Evolutionary conservation across 2,113 vertebrate genomes (phyloP), one percentile per base, ranked within the genome.

Genomic region (Forbesichthys agassizii): DNA sequence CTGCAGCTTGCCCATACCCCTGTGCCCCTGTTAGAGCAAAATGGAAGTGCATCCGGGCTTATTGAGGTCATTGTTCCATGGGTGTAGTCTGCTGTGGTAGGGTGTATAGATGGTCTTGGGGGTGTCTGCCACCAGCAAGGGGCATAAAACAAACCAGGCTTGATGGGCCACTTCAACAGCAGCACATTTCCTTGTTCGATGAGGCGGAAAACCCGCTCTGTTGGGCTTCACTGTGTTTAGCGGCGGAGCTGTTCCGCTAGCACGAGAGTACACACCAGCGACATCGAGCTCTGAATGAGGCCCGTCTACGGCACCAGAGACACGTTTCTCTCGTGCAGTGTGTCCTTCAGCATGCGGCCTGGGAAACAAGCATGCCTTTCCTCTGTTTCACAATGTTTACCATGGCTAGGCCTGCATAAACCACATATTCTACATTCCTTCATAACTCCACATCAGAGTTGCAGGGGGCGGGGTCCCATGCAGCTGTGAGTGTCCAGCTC

Each of bases 11-110:
- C 75, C 74, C 74, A 64, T 77, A 75, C 75, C 75, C 70, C 71
- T 54, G 73, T 78, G 71, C 77, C 66, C 77, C 68, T 80, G 77
- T 82, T 79, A 10, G 80, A 84, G 81, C 80, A 85, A 91, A 27
- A 87, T 83, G 76, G 77, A 81, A 55, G 64, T 57, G 33, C 75
- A 83, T 82, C 84, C 66, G 77, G 77, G 81, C 86, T 89, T 83
- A 88, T 90, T 73, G 87, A 82, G 87, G 86, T 89, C 83, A 85
- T 83, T 86, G 83, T 88, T 89, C 82, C 85, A 81, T 74, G 70
- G 85, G 85, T 88, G 84, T 84, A 88, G 85, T 86, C 84, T 82
- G 75, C 79, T 74, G 68, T 75, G 77, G 74, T 46, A n/a, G 36
- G 36, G 36, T 42, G 36, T 42, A 42, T 42, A 42, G 36, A 33